phyloP scores from a whole-genome alignment of 2,888 invertebrate genomes.

The Salpingus planirostris region DNA sequence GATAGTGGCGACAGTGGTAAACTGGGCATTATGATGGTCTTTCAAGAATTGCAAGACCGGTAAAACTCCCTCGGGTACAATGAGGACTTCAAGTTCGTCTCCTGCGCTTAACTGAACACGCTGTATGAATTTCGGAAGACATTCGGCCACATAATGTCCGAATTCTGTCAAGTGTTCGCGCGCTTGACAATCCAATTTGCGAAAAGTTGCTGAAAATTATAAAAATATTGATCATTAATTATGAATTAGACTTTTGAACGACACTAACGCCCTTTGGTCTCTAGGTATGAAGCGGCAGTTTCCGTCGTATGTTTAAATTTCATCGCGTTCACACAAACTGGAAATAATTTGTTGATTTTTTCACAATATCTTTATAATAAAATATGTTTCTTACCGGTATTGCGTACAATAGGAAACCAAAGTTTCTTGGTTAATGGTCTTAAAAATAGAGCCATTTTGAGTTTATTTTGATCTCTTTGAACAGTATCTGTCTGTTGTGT shows the following conservation, averaged over 20 bases:
- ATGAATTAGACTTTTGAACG: too few species aligned
- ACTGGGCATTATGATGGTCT: conserved; percentile 93
- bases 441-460: conserved; percentile 11
- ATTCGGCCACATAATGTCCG: conserved; percentile 87
- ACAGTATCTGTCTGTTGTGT: too few species aligned
- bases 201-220: too few species aligned
- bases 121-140: conserved; percentile 94
- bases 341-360: neutral
- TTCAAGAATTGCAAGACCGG: conserved; percentile 89
- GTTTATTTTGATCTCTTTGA: too few species aligned
- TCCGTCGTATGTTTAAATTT: conserved; percentile 7
- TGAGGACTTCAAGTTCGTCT: conserved; percentile 83
- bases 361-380: too few species aligned
- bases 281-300: conserved; percentile 1
- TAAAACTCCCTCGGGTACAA: conserved; percentile 87
- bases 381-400: conserved; percentile 8
- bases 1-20: conserved; percentile 79
- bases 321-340: conserved; percentile 2
- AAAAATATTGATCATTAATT: neutral
- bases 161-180: conserved; percentile 52
- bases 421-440: conserved; percentile 7
- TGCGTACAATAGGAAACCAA: conserved; percentile 4
- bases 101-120: conserved; percentile 81
- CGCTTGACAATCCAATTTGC: conserved; percentile 22
- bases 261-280: conserved; percentile 9